Evolutionary conservation across 2,797 vertebrate genomes (phyloP), one percentile per base, ranked within the genome.

Genomic region (Melanotaenia nigrans): DNA sequence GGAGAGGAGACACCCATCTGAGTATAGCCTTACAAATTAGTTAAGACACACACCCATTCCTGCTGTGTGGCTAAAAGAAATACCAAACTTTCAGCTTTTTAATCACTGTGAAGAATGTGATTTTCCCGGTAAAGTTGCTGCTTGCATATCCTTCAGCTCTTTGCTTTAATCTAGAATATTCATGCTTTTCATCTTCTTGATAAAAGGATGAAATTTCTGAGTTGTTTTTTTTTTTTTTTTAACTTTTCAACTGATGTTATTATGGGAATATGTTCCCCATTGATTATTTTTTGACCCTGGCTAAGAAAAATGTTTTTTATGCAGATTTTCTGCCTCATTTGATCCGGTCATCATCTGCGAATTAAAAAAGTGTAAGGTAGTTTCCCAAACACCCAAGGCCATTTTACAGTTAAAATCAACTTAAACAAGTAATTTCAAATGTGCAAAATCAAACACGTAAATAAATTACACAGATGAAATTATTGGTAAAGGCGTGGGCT

Each of bases 1-100:
- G 22, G 84, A 78, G 80, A 77, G 65, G 45, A 79, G 78, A 75
- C 69, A 71, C 68, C 35, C 38, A 67, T 81, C 79, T 82, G 71
- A 82, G 63, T 12, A 20, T 1, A 59, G 63, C 49, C 38, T 32
- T 6, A 24, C 73, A 61, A 68, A 85, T 65, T 63, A 72, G 58
- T 33, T 42, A 57, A 73, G 74, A 73, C 72, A 65, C 54, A 38
- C 56, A 55, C 3, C 4, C 45, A 3, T 51, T 25, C 77, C 75
- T 16, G 73, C 77, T 75, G 81, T 1, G 69, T 18, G 73, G 36
- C 56, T 28, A 18, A 42, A 47, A 1, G 22, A 28, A 30, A 57
- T 18, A 0, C 35, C 51, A 47, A 36, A 58, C 45, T 14, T 20
- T 35, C 33, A 8, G n/a, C 2, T 70, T 58, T 38, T 22, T 12